These are phyloP conservation scores for Aldrovandia affinis DNA, from an alignment of 2,797 vertebrate genomes.

Conservation along the genomic window DNA sequence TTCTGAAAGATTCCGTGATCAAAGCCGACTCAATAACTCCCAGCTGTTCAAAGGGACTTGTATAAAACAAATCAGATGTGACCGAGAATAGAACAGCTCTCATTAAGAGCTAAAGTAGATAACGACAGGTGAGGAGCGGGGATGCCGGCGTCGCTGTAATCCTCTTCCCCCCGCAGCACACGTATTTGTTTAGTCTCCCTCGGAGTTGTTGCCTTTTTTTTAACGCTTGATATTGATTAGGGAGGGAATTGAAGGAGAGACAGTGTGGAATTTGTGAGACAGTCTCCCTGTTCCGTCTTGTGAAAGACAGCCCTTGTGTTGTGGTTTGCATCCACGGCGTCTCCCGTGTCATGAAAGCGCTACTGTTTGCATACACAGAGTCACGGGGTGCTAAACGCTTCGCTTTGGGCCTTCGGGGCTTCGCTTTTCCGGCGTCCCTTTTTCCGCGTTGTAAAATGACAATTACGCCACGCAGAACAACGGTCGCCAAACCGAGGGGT, in stretches of 20 bases:
- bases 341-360: slow-evolving; percentile 18
- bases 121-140: slow-evolving; percentile 87
- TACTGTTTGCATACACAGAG: slow-evolving; percentile 44
- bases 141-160: slow-evolving; percentile 71
- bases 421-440: slow-evolving; percentile 51
- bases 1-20: slow-evolving; percentile 93
- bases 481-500: slow-evolving; percentile 42
- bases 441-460: slow-evolving; percentile 55
- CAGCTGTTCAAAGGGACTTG: slow-evolving; percentile 95
- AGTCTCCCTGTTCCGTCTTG: slow-evolving; percentile 65
- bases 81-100: slow-evolving; percentile 93
- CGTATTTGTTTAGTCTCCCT: slow-evolving; percentile 67
- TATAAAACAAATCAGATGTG: slow-evolving; percentile 93
- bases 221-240: slow-evolving; percentile 80
- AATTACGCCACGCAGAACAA: slow-evolving; percentile 34
- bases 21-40: slow-evolving; percentile 90
- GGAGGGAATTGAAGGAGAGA: slow-evolving; percentile 72
- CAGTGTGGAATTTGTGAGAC: slow-evolving; percentile 61
- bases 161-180: slow-evolving; percentile 70
- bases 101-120: slow-evolving; percentile 91
- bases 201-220: slow-evolving; percentile 51
- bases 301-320: slow-evolving; percentile 64
- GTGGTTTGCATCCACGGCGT: slow-evolving; percentile 31
- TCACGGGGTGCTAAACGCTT: slow-evolving; percentile 70
- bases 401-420: slow-evolving; percentile 65